Evolutionary conservation across 2,113 vertebrate species (phyloP).

Genomic region (Aegypius monachus): DNA sequence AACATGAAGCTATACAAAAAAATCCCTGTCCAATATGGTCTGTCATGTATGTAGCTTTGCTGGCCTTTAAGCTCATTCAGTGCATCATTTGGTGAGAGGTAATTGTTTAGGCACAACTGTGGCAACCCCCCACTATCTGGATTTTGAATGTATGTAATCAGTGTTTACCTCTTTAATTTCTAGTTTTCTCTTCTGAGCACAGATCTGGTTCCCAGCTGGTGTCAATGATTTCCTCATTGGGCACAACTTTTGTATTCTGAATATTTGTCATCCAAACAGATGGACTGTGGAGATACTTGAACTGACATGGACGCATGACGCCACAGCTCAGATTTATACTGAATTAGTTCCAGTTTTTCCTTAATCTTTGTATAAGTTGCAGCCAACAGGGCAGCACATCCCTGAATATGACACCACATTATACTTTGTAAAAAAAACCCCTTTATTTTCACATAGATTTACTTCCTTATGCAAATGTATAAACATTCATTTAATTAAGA

Average conservation of each 20-base stretch:
- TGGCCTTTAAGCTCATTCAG: neutral
- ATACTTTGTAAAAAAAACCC: neutral
- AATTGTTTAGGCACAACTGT: neutral
- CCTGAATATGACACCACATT: neutral
- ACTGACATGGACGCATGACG: neutral
- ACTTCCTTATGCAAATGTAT: neutral
- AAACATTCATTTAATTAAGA: neutral
- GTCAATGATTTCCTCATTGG: neutral
- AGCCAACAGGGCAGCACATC: neutral
- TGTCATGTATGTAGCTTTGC: neutral
- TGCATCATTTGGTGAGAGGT: neutral
- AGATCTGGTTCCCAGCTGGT: neutral
- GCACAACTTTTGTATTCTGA: neutral
- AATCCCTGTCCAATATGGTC: accelerated
- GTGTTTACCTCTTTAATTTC: neutral
- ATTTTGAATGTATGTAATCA: neutral
- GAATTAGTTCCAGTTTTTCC: neutral
- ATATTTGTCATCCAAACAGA: neutral
- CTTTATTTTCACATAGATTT: neutral
- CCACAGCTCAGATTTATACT: neutral
- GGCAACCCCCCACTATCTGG: neutral
- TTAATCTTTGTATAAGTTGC: neutral
- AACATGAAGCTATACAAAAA: neutral
- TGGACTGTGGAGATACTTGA: neutral
- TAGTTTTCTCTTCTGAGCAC: neutral